These are phyloP conservation scores for Atopsyche davidsoni DNA, from an alignment of 1,140 invertebrate species.

Conservation along the genomic window DNA sequence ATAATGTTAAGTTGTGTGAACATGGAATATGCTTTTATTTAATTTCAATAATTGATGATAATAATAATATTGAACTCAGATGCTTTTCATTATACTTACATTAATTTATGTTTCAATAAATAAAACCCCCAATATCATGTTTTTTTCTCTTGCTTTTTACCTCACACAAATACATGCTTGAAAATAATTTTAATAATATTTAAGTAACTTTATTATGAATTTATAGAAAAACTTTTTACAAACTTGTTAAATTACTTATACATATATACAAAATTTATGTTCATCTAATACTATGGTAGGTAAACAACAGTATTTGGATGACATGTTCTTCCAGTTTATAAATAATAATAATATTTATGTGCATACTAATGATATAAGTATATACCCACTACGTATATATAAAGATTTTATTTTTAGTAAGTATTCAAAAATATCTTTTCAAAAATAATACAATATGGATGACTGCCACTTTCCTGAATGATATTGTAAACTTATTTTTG, in stretches of 20 bases:
- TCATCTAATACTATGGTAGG: conserved; percentile 8
- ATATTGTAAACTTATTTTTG: too few species aligned
- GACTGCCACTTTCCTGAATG: too few species aligned
- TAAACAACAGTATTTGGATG: conserved; percentile 5
- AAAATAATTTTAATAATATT: conserved; percentile 7
- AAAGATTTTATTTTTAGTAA: not conserved
- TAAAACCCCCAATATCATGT: not conserved
- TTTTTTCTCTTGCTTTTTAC: not conserved
- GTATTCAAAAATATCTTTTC: too few species aligned
- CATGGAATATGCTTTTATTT: too few species aligned
- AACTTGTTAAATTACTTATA: conserved; percentile 25
- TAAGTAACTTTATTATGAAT: conserved; percentile 22
- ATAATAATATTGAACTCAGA: not conserved
- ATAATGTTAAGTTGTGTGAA: too few species aligned
- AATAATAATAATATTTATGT: conserved; percentile 8
- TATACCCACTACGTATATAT: not conserved
- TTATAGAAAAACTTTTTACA: conserved; percentile 20
- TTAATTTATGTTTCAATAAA: not conserved
- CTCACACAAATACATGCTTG: not conserved
- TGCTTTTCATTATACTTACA: not conserved
- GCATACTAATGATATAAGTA: not conserved
- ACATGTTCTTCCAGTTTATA: not conserved
- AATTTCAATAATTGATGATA: not conserved
- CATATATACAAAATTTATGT: conserved; percentile 10
- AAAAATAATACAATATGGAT: too few species aligned